Base-by-base conservation (phyloP, 2,797 vertebrate species). In the Microhierax caerulescens region DNA sequence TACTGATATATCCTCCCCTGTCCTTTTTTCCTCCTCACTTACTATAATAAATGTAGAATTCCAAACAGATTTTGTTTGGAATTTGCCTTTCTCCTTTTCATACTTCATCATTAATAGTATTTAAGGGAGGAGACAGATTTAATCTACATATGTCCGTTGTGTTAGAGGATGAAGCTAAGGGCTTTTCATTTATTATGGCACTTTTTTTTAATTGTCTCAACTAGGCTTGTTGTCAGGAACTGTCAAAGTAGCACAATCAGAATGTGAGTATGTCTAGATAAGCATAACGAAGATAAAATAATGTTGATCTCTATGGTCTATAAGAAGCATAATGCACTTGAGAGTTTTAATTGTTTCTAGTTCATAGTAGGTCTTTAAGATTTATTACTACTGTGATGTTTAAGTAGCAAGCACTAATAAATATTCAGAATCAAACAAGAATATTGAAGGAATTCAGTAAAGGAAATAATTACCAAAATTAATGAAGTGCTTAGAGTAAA, bases 391-490 rank as follows among this genome's bases (percentile, higher is more conserved):
- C 25, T 48, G 39, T 74, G 25, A 68, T 78, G 12, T 41, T 89
- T 76, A 77, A 86, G 56, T 56, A 95, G 50, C 36, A 92, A 95
- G 41, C 32, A 43, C 24, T 82, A 54, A 34, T 72, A 64, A 92
- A 83, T 18, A 32, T 85, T 75, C 9, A 65, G n/a, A 96, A 82
- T 74, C 60, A 61, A 92, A 67, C 37, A 91, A 60, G 34, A 95
- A 34, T 81, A 78, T 80, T 75, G 60, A 93, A 86, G 19, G 28
- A 94, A 91, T 91, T 72, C 18, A 82, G 39, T 73, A 92, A 83
- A 67, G n/a, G 64, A 93, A 93, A 95, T 72, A 91, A 94, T 94
- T 90, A 78, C 56, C 25, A 76, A 87, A 93, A 95, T 73, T 89
- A 95, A 88, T 91, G 53, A 92, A 91, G 60, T 82, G 32, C 20